Evolutionary conservation across 2,888 invertebrate genomes (phyloP).

Genomic region (Atethmia centrago): DNA sequence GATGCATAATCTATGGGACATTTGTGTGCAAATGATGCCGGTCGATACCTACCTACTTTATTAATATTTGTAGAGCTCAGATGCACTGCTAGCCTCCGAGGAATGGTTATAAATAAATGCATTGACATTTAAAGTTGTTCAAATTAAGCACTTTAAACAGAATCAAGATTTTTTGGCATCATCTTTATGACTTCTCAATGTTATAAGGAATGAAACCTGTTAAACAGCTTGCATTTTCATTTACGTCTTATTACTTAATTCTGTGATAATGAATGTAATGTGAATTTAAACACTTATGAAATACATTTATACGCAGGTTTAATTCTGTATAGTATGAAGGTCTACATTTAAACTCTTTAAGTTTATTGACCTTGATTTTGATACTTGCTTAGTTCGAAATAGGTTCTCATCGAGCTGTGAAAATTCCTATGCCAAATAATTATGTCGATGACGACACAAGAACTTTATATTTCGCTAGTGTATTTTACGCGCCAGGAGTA

Average conservation of each 20-base stretch:
- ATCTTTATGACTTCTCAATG: neutral
- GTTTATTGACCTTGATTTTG: slow-evolving; percentile 3
- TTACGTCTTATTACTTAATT: slow-evolving; percentile 38
- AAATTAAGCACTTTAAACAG: slow-evolving; percentile 38
- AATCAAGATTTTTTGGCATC: slow-evolving; percentile 8
- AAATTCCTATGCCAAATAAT: slow-evolving; percentile 1
- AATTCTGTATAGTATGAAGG: neutral
- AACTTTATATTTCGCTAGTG: neutral
- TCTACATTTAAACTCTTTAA: neutral
- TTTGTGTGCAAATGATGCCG: slow-evolving; percentile 31
- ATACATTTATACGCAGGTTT: neutral
- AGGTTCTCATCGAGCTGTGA: neutral
- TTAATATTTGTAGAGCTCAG: slow-evolving; percentile 12
- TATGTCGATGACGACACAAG: neutral
- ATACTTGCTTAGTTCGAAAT: slow-evolving; percentile 1
- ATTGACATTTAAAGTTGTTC: slow-evolving; percentile 30
- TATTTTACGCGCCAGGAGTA: neutral
- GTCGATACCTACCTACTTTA: slow-evolving; percentile 9
- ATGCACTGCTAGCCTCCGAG: slow-evolving; percentile 17
- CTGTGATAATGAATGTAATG: slow-evolving; percentile 10
- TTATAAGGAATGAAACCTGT: slow-evolving; percentile 35
- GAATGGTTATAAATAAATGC: neutral
- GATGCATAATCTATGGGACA: slow-evolving; percentile 34
- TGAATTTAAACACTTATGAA: slow-evolving; percentile 2
- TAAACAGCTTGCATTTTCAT: slow-evolving; percentile 18